phyloP scores from a whole-genome alignment of 2,113 vertebrate genomes.

The Oxyruncus cristatus region DNA sequence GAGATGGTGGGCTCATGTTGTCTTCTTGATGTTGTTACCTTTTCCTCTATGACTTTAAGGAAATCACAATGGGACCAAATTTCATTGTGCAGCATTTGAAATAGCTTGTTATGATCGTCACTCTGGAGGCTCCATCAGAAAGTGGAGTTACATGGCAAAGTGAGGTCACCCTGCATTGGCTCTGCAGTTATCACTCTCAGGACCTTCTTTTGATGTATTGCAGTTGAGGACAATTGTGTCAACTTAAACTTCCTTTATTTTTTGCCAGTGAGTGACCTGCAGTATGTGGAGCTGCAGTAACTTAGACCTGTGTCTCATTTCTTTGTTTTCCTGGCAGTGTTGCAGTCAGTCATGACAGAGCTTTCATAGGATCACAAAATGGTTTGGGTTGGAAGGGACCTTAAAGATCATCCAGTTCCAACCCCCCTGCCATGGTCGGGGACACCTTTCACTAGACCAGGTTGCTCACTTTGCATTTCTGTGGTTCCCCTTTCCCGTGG shows the following conservation, averaged over 20 bases:
- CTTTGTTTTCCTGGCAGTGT: neutral
- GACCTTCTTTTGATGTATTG: neutral
- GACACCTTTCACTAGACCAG: neutral
- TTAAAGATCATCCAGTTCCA: neutral
- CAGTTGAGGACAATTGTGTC: neutral
- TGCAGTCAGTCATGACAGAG: neutral
- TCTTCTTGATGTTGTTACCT: neutral
- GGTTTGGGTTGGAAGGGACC: neutral
- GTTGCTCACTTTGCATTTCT: neutral
- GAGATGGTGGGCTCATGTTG: neutral
- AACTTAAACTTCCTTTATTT: neutral
- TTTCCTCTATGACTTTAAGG: neutral
- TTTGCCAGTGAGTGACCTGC: neutral
- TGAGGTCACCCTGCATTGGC: neutral
- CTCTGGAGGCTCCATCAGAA: neutral
- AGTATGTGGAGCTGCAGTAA: neutral
- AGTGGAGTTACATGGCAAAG: neutral
- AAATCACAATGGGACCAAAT: neutral
- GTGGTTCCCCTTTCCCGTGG: neutral
- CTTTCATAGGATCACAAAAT: neutral
- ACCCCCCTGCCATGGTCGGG: neutral
- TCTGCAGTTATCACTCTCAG: rapidly evolving
- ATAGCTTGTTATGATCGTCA: neutral
- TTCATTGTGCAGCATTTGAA: neutral
- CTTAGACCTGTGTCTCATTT: neutral